phyloP scores from a whole-genome alignment of 2,888 invertebrate genomes.

The Zeuzera pyrina region DNA sequence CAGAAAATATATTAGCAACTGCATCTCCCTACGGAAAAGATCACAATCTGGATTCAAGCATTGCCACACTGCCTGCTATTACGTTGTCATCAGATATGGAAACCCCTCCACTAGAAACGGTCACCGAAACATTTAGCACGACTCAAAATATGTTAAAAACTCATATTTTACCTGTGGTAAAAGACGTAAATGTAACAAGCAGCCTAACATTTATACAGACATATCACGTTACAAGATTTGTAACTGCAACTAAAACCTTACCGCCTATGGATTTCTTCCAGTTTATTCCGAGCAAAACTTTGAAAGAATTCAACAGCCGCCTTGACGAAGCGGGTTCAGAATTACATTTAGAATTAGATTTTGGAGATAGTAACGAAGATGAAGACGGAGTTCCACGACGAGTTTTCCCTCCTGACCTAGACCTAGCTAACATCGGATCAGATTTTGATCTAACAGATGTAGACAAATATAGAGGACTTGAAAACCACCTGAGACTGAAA shows the following conservation, averaged over 20 bases:
- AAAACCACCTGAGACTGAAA: constrained; percentile 65
- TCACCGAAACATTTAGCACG: constrained; percentile 93
- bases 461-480: constrained; percentile 74
- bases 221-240: constrained; percentile 87
- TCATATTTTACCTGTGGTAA: constrained; percentile 87
- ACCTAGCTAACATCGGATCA: constrained; percentile 80
- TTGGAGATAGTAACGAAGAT: constrained; percentile 84
- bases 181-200: constrained; percentile 80
- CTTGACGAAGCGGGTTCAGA: constrained; percentile 93
- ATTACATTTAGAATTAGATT: constrained; percentile 87
- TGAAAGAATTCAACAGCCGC: constrained; percentile 90
- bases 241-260: constrained; percentile 91
- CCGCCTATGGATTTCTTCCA: constrained; percentile 91
- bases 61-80: constrained; percentile 87
- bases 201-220: constrained; percentile 90
- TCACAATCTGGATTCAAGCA: constrained; percentile 79
- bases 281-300: constrained; percentile 87
- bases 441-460: constrained; percentile 81
- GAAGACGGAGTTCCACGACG: constrained; percentile 61
- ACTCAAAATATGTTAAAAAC: constrained; percentile 92
- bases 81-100: constrained; percentile 83
- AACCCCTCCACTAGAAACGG: constrained; percentile 89
- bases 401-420: constrained; percentile 77
- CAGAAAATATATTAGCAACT: constrained; percentile 89
- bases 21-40: constrained; percentile 83